Conservation (phyloP, 1,140 invertebrate genomes). For the Agrilus planipennis region DNA sequence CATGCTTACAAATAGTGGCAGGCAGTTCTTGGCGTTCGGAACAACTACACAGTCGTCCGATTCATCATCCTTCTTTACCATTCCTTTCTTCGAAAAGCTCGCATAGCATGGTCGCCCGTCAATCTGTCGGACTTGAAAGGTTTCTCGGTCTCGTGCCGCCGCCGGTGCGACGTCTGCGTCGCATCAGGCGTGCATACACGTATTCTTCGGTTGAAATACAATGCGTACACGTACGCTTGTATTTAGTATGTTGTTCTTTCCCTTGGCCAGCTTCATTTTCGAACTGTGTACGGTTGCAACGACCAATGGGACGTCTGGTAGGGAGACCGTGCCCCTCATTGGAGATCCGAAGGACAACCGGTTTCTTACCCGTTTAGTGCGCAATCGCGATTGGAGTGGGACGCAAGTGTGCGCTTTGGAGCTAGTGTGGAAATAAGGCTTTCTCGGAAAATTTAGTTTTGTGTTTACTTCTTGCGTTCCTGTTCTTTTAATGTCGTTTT, state of each 20-base stretch:
- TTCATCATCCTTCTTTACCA: no score
- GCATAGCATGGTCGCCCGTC: slow-evolving; percentile 10
- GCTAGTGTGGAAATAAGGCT: slow-evolving; percentile 6
- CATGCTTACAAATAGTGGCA: no score
- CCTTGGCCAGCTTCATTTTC: slow-evolving; percentile 20
- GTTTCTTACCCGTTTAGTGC: slow-evolving; percentile 13
- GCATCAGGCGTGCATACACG: slow-evolving; percentile 9
- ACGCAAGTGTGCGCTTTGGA: not conserved
- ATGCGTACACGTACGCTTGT: not conserved
- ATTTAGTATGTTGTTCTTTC: no score
- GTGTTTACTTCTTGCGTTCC: slow-evolving; percentile 5
- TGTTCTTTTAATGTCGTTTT: slow-evolving; percentile 9
- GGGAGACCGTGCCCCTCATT: slow-evolving; percentile 18
- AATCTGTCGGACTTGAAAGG: slow-evolving; percentile 4
- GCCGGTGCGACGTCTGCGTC: slow-evolving; percentile 4
- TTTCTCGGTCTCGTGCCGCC: slow-evolving; percentile 5
- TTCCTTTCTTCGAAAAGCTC: no score
- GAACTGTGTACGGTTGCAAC: slow-evolving; percentile 6
- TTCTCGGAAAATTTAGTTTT: slow-evolving; percentile 2
- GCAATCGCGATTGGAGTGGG: slow-evolving; percentile 14
- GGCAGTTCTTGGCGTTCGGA: no score
- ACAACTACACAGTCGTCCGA: no score
- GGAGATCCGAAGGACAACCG: slow-evolving; percentile 25
- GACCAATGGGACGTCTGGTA: slow-evolving; percentile 19
- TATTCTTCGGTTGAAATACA: not conserved